phyloP scores from a whole-genome alignment of 2,113 vertebrate species.

The Ellobius talpinus region DNA sequence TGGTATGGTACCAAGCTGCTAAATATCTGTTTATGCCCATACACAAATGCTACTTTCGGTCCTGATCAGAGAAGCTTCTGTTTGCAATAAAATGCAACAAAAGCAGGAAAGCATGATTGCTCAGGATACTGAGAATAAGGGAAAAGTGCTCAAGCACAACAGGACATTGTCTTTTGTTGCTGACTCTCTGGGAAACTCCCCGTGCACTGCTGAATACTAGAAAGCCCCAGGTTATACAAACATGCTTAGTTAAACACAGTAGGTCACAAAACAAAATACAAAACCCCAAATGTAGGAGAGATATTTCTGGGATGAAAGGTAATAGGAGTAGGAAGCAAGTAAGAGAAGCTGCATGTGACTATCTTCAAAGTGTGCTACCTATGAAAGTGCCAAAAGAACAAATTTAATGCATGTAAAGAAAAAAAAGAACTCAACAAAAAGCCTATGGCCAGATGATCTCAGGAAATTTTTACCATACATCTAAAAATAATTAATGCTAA shows the following conservation, averaged over 20 bases:
- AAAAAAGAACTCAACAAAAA: neutral
- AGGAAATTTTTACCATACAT: neutral
- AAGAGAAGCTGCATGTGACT: neutral
- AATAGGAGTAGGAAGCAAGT: neutral
- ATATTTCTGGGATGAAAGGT: neutral
- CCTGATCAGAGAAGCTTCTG: neutral
- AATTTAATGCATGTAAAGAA: neutral
- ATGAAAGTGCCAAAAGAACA: neutral
- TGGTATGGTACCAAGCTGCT: neutral
- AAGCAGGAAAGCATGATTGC: neutral
- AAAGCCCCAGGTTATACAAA: neutral
- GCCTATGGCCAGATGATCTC: neutral
- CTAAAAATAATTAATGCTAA: neutral
- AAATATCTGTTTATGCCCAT: neutral
- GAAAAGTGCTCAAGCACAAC: neutral
- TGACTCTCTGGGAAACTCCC: neutral
- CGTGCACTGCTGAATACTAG: neutral
- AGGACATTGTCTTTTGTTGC: neutral
- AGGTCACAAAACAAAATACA: neutral
- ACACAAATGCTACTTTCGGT: neutral
- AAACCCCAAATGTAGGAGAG: neutral
- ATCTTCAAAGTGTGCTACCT: neutral
- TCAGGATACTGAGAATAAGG: neutral
- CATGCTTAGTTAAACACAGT: neutral
- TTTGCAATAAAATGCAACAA: neutral